Conservation (phyloP, 2,113 vertebrate genomes). For the Dicentrarchus labrax region DNA sequence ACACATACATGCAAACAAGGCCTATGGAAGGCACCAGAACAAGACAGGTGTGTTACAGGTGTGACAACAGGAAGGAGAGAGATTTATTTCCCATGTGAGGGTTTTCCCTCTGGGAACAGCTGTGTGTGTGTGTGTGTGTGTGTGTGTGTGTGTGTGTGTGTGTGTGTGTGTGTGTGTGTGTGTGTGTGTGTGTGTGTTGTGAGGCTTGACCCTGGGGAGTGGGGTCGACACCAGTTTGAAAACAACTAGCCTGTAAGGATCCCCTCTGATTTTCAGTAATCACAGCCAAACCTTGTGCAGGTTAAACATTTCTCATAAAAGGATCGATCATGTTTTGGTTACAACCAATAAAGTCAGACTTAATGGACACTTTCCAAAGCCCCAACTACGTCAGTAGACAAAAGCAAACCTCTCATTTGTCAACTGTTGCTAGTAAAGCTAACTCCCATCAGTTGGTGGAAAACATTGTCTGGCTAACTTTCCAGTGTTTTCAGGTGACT, state of each 20-base stretch:
- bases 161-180: neutral
- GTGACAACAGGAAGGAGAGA: slow-evolving; percentile 33
- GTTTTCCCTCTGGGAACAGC: slow-evolving; percentile 16
- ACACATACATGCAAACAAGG: neutral
- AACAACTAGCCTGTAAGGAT: slow-evolving; percentile 15
- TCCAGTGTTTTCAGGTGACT: neutral
- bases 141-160: too few relatives aligned
- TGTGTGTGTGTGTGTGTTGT: neutral
- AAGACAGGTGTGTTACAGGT: slow-evolving; percentile 35
- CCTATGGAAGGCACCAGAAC: neutral
- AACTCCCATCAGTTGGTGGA: too few relatives aligned
- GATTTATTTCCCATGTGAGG: slow-evolving; percentile 41
- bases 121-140: too few relatives aligned
- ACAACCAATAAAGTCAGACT: neutral
- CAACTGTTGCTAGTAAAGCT: too few relatives aligned
- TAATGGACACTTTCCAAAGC: too few relatives aligned
- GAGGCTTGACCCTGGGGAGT: slow-evolving; percentile 3
- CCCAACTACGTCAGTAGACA: neutral
- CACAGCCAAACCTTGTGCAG: neutral
- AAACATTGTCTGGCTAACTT: neutral
- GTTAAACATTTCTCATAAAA: neutral
- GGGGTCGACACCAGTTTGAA: slow-evolving; percentile 3
- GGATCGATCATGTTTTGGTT: neutral
- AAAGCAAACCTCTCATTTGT: too few relatives aligned
- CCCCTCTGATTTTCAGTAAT: neutral